Base-by-base conservation (phyloP, 2,113 vertebrate species). In the Dicaeum eximium region DNA sequence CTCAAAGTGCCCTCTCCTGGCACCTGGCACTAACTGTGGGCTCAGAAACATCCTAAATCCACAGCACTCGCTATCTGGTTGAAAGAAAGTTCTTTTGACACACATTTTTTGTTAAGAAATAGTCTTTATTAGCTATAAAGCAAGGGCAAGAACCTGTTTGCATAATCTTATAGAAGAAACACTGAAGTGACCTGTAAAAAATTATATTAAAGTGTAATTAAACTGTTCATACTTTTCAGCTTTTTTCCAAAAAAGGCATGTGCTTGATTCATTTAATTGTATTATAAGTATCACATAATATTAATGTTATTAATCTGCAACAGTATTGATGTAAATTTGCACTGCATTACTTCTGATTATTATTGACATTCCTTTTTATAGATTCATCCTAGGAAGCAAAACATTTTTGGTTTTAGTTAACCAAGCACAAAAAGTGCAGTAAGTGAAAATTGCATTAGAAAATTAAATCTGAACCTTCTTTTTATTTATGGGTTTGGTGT, bases 1-100 rank as follows among this genome's bases (percentile, higher is more conserved):
- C 69, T 87, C 47, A 10, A 95, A 89, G 94, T 65, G 96, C 96
- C 96, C 96, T 95, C 97, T 95, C n/a, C 88, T 92, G 97, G 93
- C 82, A 66, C 15, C 12, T 56, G 33, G 15, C 60, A 47, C 24
- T 80, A 85, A 81, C 47, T 90, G 82, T 74, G 3, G 13, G 14
- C 25, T 69, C 70, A 15, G 57, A 90, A 82, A 61, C 23, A 20
- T 5, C 28, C 54, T 33, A 30, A 58, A 64, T 3, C 12, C 1
- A 0, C 35, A 48, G 13, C 9, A 30, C 10, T 45, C 42, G 1
- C 7, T 15, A 7, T 23, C 16, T 11, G 1, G 20, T 22, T 22
- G 56, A 60, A 71, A 42, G 7, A 11, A 58, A 90, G 11, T 38
- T 69, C 45, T 88, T 80, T 13, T 44, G 17, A 66, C 23, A 51